Conservation (phyloP, 2,797 vertebrate genomes). For the Vultur gryphus region DNA sequence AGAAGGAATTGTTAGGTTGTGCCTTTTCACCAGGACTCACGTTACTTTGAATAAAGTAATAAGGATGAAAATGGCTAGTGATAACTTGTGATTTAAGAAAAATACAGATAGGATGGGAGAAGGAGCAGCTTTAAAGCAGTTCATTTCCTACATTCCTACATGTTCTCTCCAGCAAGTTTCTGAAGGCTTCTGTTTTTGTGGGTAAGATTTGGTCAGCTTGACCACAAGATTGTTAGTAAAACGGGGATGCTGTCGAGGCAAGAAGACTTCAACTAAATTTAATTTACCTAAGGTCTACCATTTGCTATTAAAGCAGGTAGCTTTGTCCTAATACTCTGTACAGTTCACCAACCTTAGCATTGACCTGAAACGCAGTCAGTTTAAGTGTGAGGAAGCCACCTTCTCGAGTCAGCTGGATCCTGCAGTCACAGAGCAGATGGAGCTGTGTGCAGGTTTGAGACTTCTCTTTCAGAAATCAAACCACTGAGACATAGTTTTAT, state of each 20-base stretch:
- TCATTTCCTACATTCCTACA: neutral
- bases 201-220: neutral
- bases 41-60: neutral
- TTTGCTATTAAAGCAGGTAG: neutral
- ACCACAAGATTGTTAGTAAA: neutral
- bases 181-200: neutral
- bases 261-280: neutral
- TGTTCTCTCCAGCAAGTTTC: neutral
- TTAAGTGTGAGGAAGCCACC: neutral
- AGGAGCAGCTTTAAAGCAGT: neutral
- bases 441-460: neutral
- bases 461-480: neutral
- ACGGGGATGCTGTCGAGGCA: neutral
- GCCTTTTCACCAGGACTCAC: neutral
- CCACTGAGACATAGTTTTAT: neutral
- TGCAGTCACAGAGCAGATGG: neutral
- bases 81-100: neutral
- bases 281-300: neutral
- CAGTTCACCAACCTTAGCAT: accelerated
- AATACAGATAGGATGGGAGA: neutral
- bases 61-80: neutral
- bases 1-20: neutral
- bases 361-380: neutral
- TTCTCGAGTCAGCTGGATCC: neutral
- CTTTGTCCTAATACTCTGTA: neutral